Percentiles rank a stretch among this genome's conserved stretches.
Conservation (phyloP, 2,113 vertebrate species). For the Protobothrops flavoviridis region DNA sequence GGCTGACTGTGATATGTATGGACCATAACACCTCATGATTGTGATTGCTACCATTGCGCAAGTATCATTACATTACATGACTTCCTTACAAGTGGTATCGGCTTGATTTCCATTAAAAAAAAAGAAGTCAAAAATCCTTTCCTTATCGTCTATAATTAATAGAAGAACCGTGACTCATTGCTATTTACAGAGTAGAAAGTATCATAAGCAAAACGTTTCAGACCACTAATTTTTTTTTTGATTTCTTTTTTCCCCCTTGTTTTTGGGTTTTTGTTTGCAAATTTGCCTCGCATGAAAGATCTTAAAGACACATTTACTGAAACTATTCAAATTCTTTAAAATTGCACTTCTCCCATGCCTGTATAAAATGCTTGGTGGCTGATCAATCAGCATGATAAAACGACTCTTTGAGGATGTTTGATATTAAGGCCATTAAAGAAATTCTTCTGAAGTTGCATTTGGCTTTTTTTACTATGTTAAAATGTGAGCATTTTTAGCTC, state of each 20-base stretch:
- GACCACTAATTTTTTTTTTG: slow-evolving; percentile 34
- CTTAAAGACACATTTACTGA: slow-evolving; percentile 31
- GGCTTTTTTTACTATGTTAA: slow-evolving; percentile 16
- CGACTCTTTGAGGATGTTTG: neutral
- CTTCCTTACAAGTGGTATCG: neutral
- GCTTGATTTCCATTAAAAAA: slow-evolving; percentile 22
- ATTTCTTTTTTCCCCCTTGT: slow-evolving; percentile 32
- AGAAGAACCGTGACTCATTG: neutral
- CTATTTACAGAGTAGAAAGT: slow-evolving; percentile 20
- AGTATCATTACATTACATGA: neutral
- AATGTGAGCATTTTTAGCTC: slow-evolving; percentile 18
- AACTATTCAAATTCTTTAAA: slow-evolving; percentile 42
- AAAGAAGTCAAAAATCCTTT: slow-evolving; percentile 4
- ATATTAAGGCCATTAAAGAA: neutral
- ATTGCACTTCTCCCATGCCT: slow-evolving; percentile 40
- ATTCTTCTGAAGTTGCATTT: neutral
- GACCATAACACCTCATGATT: slow-evolving; percentile 4
- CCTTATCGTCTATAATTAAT: slow-evolving; percentile 26
- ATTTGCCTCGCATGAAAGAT: slow-evolving; percentile 46
- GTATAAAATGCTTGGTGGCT: slow-evolving; percentile 21
- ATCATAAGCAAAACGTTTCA: slow-evolving; percentile 30
- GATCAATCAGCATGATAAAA: neutral
- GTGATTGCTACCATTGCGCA: neutral
- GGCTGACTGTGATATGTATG: too few relatives aligned
- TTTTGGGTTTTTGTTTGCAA: slow-evolving; percentile 29